Base-by-base conservation (phyloP, 2,113 vertebrate genomes). In the Microtus oregoni region DNA sequence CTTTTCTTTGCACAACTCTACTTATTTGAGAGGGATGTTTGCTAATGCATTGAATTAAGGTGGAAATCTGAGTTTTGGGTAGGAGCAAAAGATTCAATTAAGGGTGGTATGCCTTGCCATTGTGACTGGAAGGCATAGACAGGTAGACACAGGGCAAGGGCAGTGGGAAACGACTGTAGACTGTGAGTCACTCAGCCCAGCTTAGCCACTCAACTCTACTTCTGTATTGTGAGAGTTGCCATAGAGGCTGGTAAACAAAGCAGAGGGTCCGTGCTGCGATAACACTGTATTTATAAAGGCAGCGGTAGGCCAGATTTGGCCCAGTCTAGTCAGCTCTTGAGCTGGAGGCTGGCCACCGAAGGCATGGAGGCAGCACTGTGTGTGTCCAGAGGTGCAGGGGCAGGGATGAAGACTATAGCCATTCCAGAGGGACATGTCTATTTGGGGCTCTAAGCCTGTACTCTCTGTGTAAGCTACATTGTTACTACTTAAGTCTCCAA, bases 21-120 rank as follows among this genome's bases (percentile, higher is more conserved):
- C 20, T 50, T 82, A 30, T 32, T 20, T 83, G 72, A 88, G 28
- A 76, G 88, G 50, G 38, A 87, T 10, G 19, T 94, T 92, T n/a
- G 35, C 28, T 52, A 15, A 11, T 10, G 19, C 86, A 95, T 76
- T 72, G n/a, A 89, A 55, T 81, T 17, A 38, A 76, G 96, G 50
- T 22, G 70, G 47, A 58, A 32, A 73, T 63, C 67, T 92, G 52
- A 63, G 81, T 94, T 94, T 94, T 91, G 32, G 81, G 89, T 86
- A 93, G 82, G n/a, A 73, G 61, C 41, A 77, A 50, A 28, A 58
- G 9, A 91, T 58, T 32, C 7, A 78, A 58, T 88, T 58, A 65
- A 96, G 63, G 78, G 79, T 73, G 44, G 12, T 63, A 3, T 35
- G 7, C 52, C 4, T 68, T 68, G 32, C 82, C 35, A 63, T 20